phyloP scores from a whole-genome alignment of 2,113 vertebrate genomes.

The Lophotis ruficrista region DNA sequence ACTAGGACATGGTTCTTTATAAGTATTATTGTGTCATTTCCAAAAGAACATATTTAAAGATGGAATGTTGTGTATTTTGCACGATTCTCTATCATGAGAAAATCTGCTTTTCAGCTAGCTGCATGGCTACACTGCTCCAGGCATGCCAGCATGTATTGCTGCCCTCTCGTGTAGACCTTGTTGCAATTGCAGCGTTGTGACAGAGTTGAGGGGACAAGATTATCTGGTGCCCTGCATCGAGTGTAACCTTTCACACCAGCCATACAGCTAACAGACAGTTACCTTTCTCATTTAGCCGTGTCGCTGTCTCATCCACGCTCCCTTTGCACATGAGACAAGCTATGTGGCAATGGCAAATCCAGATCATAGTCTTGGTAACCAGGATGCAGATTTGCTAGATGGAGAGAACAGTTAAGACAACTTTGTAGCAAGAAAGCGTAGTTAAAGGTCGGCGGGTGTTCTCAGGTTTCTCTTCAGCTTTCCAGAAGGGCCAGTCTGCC shows the following conservation, averaged over 20 bases:
- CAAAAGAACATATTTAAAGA: neutral
- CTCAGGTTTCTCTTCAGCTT: neutral
- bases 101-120: neutral
- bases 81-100: neutral
- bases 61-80: neutral
- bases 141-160: neutral
- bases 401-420: neutral
- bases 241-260: neutral
- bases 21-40: neutral
- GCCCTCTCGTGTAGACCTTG: slow-evolving; percentile 49
- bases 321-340: neutral
- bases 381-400: neutral
- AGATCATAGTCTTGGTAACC: neutral
- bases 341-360: neutral
- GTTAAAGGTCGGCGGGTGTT: neutral
- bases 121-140: fast-evolving
- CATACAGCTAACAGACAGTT: neutral
- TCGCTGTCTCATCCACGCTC: fast-evolving
- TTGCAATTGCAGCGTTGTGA: neutral
- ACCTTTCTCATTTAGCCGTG: neutral
- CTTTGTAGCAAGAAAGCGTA: neutral
- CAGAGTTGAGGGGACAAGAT: neutral
- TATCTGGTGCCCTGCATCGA: neutral
- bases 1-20: fast-evolving
- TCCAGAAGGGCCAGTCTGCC: neutral